Evolutionary conservation across 2,797 vertebrate genomes (phyloP).

Genomic region (Chloroceryle inda): DNA sequence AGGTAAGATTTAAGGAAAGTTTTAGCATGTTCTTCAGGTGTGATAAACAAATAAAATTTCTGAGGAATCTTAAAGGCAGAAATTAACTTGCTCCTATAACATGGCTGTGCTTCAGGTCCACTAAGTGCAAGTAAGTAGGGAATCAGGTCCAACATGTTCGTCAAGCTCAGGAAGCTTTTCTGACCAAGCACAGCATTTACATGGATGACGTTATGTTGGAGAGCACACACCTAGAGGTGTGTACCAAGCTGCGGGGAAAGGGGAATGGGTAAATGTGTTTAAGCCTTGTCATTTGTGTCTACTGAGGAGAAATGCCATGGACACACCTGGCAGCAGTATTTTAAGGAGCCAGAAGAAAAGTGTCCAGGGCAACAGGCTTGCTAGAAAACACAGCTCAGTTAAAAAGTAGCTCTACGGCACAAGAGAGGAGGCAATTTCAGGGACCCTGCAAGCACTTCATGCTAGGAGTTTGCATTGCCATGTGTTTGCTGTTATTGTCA

Average conservation of each 20-base stretch:
- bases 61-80: not conserved
- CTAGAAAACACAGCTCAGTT: not conserved
- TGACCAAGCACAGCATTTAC: not conserved
- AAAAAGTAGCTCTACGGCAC: not conserved
- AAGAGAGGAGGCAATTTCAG: not conserved
- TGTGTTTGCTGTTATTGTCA: not conserved
- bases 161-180: not conserved
- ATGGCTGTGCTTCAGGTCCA: not conserved
- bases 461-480: not conserved
- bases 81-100: not conserved
- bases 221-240: not conserved
- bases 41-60: not conserved
- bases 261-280: fast-evolving
- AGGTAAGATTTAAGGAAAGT: not conserved
- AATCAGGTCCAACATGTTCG: not conserved
- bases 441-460: not conserved
- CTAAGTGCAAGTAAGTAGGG: not conserved
- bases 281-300: not conserved
- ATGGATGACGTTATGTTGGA: not conserved
- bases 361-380: fast-evolving
- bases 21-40: not conserved
- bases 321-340: not conserved
- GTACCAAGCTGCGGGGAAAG: not conserved
- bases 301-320: not conserved
- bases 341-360: not conserved